A percentile compares a stretch with the other conserved stretches of the same genome.
Conservation (phyloP, 2,888 invertebrate species). For the Sphaerophoria taeniata region DNA sequence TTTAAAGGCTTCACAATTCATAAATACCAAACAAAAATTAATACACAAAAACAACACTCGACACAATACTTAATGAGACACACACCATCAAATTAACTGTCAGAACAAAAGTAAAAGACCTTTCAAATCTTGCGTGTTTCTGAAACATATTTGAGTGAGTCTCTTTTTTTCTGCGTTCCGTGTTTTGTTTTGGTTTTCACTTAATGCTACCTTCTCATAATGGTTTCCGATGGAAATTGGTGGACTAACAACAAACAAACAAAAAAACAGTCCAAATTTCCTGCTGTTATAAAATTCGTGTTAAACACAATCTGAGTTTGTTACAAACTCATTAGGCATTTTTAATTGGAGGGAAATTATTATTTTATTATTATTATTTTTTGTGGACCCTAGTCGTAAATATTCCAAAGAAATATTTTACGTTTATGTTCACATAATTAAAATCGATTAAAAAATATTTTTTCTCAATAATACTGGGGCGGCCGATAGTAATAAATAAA, state of each 20-base stretch:
- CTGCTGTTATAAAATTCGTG: slow-evolving; percentile 51
- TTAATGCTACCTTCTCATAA: slow-evolving; percentile 50
- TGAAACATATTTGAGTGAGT: slow-evolving; percentile 23
- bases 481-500: background rate
- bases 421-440: slow-evolving; percentile 17
- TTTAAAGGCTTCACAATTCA: slow-evolving; percentile 17
- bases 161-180: background rate
- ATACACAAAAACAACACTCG: slow-evolving; percentile 3
- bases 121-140: slow-evolving; percentile 43
- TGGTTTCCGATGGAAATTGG: slow-evolving; percentile 61
- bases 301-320: slow-evolving; percentile 10
- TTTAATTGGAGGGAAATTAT: slow-evolving; percentile 41
- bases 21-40: slow-evolving; percentile 2
- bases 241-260: slow-evolving; percentile 35
- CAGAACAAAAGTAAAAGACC: slow-evolving; percentile 28
- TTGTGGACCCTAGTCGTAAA: background rate
- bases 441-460: slow-evolving; percentile 13
- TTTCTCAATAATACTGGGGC: background rate
- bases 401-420: background rate
- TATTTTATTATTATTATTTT: background rate
- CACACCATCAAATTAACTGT: slow-evolving; percentile 26
- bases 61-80: slow-evolving; percentile 12
- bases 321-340: slow-evolving; percentile 32
- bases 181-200: slow-evolving; percentile 29
- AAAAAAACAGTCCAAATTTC: slow-evolving; percentile 7